phyloP scores from a whole-genome alignment of 2,888 invertebrate genomes.

The Synanthedon tipuliformis region DNA sequence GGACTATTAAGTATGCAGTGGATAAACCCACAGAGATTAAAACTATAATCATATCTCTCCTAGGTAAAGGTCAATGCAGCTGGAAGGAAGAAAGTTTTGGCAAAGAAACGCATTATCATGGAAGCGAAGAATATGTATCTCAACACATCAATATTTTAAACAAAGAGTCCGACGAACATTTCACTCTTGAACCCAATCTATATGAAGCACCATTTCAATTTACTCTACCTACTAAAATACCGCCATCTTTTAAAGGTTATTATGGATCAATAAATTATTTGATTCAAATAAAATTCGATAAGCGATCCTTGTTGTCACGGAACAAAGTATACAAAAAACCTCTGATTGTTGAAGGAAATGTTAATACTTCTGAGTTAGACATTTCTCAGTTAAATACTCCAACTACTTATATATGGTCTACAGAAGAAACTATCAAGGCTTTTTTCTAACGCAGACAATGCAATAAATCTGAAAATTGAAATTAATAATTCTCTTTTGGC shows the following conservation, averaged over 20 bases:
- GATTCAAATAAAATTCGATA: background rate
- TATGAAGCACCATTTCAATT: background rate
- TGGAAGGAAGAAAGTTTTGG: background rate
- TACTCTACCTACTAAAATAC: background rate
- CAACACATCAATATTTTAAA: background rate
- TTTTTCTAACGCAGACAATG: background rate
- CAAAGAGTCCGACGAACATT: background rate
- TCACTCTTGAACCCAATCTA: background rate
- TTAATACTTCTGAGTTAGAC: background rate
- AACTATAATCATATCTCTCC: slow-evolving; percentile 13
- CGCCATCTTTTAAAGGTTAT: background rate
- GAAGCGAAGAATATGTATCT: background rate
- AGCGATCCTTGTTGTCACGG: background rate
- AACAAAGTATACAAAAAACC: background rate
- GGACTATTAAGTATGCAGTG: slow-evolving; percentile 16
- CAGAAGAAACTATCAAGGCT: background rate
- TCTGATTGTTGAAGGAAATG: background rate
- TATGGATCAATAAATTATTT: background rate
- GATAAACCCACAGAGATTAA: slow-evolving; percentile 14
- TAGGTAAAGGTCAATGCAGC: slow-evolving; percentile 11
- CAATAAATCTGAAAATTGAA: background rate
- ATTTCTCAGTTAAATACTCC: too few relatives aligned
- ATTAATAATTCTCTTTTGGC: slow-evolving; percentile 4
- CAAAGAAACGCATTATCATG: background rate
- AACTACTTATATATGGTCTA: background rate